Conservation (phyloP, 2,113 vertebrate genomes). For the Rostratula benghalensis region DNA sequence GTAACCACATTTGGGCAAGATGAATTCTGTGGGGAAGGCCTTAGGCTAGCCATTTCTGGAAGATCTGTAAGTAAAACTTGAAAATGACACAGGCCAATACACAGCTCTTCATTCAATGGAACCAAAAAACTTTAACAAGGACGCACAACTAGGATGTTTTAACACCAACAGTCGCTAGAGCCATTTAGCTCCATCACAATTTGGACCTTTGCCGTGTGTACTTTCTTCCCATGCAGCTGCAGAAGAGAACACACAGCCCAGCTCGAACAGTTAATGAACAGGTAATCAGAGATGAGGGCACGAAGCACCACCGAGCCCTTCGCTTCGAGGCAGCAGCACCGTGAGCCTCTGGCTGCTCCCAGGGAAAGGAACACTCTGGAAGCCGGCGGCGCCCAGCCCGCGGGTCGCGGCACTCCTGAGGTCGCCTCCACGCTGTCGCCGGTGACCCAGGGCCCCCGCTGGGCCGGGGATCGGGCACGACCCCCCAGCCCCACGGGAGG, state of each 20-base stretch:
- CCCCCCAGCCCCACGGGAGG: background rate
- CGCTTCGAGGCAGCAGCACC: background rate
- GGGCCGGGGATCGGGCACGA: background rate
- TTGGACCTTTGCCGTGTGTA: no score
- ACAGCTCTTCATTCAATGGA: background rate
- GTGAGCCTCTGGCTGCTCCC: background rate
- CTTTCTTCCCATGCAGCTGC: accelerated
- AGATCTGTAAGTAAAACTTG: background rate
- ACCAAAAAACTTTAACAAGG: background rate
- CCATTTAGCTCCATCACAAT: background rate
- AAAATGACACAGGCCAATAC: accelerated
- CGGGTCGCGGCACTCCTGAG: background rate
- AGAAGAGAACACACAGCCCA: background rate
- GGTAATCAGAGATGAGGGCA: background rate
- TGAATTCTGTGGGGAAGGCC: background rate
- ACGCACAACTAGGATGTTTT: accelerated
- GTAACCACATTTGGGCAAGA: background rate
- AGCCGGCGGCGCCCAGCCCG: background rate
- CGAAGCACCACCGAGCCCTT: background rate
- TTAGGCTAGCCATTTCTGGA: background rate
- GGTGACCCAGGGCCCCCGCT: accelerated
- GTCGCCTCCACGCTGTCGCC: background rate
- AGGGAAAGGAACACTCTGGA: conserved; percentile 5
- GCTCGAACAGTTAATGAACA: background rate
- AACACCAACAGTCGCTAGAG: background rate